These are phyloP conservation scores for Scaptomyza reducta DNA, from an alignment of 2,888 invertebrate species.

Conservation along the genomic window DNA sequence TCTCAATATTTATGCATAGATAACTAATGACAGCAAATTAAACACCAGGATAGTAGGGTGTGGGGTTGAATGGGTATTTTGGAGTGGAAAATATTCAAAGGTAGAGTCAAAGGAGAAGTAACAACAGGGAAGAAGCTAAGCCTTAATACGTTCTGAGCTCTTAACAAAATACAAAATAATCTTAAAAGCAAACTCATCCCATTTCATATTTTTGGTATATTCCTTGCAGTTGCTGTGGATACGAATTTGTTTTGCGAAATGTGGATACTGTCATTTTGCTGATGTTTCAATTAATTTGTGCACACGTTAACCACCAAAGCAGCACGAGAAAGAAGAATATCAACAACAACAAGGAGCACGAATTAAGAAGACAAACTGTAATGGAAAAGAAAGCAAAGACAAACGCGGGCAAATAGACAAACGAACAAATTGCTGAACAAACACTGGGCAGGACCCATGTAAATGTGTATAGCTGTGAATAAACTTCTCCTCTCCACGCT, in stretches of 20 bases:
- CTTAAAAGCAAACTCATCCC: background rate
- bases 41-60: background rate
- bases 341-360: background rate
- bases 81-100: too few relatives aligned
- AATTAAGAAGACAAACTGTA: conserved; percentile 31
- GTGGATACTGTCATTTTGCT: conserved; percentile 36
- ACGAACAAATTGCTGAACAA: conserved; percentile 59
- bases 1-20: background rate
- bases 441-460: conserved; percentile 57
- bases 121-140: background rate
- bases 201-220: background rate
- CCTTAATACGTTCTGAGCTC: background rate
- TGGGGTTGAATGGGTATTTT: too few relatives aligned
- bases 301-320: conserved; percentile 18
- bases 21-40: background rate
- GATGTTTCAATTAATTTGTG: conserved; percentile 68
- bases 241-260: conserved; percentile 1
- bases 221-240: conserved; percentile 32
- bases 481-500: background rate
- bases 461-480: conserved; percentile 52
- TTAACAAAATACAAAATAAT: background rate
- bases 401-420: conserved; percentile 56
- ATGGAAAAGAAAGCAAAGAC: conserved; percentile 45
- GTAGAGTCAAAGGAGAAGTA: background rate
- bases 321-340: background rate